Conservation (phyloP, 2,797 vertebrate species). For the Gymnodraco acuticeps region DNA sequence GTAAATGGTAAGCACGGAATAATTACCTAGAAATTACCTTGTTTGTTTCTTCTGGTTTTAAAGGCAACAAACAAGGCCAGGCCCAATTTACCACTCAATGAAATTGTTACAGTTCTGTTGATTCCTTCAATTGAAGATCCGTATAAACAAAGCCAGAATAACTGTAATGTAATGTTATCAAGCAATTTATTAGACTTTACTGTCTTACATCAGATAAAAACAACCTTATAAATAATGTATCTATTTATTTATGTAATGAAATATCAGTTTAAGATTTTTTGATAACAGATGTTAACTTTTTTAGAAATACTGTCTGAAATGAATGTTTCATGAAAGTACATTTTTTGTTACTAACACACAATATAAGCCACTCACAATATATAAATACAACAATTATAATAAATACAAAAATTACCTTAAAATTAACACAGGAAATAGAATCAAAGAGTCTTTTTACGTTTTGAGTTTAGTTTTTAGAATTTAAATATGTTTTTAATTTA, state of each 20-base stretch:
- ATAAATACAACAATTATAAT: neutral
- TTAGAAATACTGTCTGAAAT: conserved; percentile 10
- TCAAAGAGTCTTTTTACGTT: neutral
- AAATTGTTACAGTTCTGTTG: conserved; percentile 42
- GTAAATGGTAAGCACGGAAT: conserved; percentile 67
- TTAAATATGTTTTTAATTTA: neutral
- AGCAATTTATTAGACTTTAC: neutral
- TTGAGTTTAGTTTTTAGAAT: neutral
- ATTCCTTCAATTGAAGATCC: conserved; percentile 36
- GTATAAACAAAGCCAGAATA: conserved; percentile 13
- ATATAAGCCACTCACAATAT: neutral
- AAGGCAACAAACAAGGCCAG: conserved; percentile 71
- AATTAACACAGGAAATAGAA: conserved; percentile 15
- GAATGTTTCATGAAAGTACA: neutral
- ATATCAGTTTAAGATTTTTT: conserved; percentile 18
- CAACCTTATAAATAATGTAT: neutral
- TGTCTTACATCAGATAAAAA: neutral
- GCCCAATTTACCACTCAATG: conserved; percentile 58
- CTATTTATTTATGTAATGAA: neutral
- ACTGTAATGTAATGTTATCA: neutral
- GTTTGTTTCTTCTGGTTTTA: conserved; percentile 79
- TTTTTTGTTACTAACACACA: neutral
- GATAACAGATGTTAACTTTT: neutral
- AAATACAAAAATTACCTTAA: neutral
- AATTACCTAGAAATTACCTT: conserved; percentile 79